phyloP scores from a whole-genome alignment of 2,797 vertebrate genomes.

The Capromys pilorides region DNA sequence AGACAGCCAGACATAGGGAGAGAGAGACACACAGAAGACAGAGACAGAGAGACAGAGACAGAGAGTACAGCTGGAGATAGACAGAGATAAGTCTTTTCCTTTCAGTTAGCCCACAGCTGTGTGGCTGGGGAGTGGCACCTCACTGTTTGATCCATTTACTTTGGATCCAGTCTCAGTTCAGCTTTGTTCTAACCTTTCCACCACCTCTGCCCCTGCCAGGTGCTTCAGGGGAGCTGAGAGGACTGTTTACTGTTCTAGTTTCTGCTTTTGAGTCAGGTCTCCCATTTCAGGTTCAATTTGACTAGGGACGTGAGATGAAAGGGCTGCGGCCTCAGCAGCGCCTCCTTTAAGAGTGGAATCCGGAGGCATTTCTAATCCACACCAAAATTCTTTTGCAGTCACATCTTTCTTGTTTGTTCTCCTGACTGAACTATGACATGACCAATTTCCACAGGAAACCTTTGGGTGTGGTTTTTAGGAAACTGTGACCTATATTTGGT shows the following conservation, averaged over 20 bases:
- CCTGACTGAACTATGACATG: background rate
- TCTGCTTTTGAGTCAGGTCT: background rate
- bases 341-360: background rate
- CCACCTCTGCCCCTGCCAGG: background rate
- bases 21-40: too few species aligned
- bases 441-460: background rate
- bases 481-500: background rate
- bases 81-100: background rate
- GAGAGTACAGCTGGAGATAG: background rate
- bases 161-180: background rate
- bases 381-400: background rate
- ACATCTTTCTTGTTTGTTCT: background rate
- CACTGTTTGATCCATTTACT: background rate
- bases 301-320: background rate
- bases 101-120: background rate
- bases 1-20: too few species aligned
- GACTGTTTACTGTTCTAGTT: background rate
- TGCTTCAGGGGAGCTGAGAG: background rate
- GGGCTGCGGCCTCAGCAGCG: background rate
- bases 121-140: background rate
- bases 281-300: background rate
- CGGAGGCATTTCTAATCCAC: background rate
- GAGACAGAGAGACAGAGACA: too few species aligned
- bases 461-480: background rate
- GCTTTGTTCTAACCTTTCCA: conserved; percentile 18